Conservation (phyloP, 2,888 invertebrate species). For the Melinopterus prodromus region DNA sequence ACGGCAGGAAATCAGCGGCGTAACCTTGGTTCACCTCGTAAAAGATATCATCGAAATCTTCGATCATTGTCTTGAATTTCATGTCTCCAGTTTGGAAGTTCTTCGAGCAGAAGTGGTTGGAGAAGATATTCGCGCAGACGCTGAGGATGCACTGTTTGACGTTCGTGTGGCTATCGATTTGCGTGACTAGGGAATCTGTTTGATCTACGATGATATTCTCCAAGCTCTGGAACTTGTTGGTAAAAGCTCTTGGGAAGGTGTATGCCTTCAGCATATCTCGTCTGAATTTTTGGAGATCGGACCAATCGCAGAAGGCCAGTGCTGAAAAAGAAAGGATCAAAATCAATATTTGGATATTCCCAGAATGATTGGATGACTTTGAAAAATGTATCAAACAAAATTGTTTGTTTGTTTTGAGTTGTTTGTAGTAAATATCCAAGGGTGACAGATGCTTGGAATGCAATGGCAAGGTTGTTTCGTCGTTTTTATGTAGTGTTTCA, state of each 20-base stretch:
- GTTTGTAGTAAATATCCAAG: not conserved
- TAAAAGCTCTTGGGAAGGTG: constrained; percentile 67
- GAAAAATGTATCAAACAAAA: not conserved
- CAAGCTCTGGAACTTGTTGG: constrained; percentile 63
- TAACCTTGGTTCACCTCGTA: constrained; percentile 75
- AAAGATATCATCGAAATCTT: constrained; percentile 70
- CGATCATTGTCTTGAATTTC: constrained; percentile 62
- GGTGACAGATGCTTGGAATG: not conserved
- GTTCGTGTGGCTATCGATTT: constrained; percentile 46
- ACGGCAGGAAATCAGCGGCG: constrained; percentile 71
- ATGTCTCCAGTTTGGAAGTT: constrained; percentile 60
- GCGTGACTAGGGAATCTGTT: constrained; percentile 53
- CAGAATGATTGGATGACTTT: not conserved
- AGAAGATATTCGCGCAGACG: constrained; percentile 69
- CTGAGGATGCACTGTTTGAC: constrained; percentile 63
- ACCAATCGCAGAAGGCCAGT: constrained; percentile 76
- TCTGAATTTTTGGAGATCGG: constrained; percentile 67
- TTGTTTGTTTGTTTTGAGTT: not conserved
- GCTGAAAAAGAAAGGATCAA: constrained; percentile 59
- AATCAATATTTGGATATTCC: too few relatives aligned
- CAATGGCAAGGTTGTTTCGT: not conserved
- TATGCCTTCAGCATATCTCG: constrained; percentile 67
- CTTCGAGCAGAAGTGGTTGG: constrained; percentile 68
- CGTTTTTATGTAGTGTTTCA: too few relatives aligned
- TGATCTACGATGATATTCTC: constrained; percentile 62